Conservation (phyloP, 2,888 invertebrate genomes). For the Antheraea yamamai region DNA sequence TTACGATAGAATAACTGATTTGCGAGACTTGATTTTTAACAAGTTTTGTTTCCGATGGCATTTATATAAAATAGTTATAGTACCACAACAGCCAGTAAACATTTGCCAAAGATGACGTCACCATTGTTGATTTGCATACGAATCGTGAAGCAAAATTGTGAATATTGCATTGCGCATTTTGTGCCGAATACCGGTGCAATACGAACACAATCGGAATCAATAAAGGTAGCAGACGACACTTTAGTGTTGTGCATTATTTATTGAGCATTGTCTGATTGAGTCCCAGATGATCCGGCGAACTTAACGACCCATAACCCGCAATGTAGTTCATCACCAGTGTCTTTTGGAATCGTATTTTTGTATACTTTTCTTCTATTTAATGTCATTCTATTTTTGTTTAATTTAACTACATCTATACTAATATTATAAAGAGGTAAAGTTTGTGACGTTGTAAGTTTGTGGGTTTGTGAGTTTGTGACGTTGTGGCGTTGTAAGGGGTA, state of each 20-base stretch:
- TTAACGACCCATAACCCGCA: neutral
- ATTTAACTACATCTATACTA: too few species aligned
- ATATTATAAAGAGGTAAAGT: too few species aligned
- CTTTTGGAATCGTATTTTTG: neutral
- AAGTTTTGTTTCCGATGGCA: too few species aligned
- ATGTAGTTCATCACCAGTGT: neutral
- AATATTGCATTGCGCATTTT: constrained; percentile 39
- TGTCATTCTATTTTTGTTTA: too few species aligned
- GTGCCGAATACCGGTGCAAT: constrained; percentile 21
- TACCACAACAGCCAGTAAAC: neutral
- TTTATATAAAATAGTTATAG: too few species aligned
- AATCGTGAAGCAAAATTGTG: constrained; percentile 23
- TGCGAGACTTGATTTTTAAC: too few species aligned
- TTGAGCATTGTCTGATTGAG: constrained; percentile 38
- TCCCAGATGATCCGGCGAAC: constrained; percentile 21
- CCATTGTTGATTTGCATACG: constrained; percentile 14
- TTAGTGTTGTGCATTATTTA: constrained; percentile 52
- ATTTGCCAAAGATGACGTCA: neutral
- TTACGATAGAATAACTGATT: too few species aligned
- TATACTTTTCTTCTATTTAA: neutral
- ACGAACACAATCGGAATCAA: constrained; percentile 35
- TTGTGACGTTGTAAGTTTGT: too few species aligned
- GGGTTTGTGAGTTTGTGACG: too few species aligned
- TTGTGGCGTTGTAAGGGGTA: too few species aligned
- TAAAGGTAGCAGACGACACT: constrained; percentile 45